These are phyloP conservation scores for Zaprionus davidi DNA, from an alignment of 1,140 invertebrate species.

Conservation along the genomic window DNA sequence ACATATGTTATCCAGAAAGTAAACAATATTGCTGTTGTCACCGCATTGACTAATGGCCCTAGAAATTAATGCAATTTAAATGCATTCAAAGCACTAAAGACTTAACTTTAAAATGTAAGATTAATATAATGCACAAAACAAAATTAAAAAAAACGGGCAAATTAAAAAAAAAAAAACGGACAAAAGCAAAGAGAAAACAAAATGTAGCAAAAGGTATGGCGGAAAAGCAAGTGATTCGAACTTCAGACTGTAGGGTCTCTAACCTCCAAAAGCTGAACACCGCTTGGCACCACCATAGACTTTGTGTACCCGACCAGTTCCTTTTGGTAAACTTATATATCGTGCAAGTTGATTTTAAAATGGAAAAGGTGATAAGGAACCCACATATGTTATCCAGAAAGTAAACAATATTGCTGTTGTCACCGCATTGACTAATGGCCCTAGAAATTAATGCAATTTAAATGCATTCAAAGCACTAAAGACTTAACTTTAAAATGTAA, in stretches of 20 bases:
- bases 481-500: neutral
- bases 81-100: neutral
- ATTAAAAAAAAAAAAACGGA: neutral
- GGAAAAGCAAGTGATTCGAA: neutral
- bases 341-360: neutral
- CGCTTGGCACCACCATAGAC: neutral
- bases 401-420: no score
- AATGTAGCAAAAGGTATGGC: neutral
- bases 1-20: neutral
- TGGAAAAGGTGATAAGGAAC: neutral
- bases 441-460: neutral
- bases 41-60: neutral
- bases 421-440: neutral
- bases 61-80: neutral
- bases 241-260: neutral
- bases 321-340: neutral
- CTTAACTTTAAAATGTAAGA: neutral
- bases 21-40: no score
- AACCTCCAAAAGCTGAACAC: neutral
- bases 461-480: neutral
- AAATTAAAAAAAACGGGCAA: neutral
- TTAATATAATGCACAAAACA: neutral
- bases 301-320: rapidly evolving
- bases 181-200: neutral
- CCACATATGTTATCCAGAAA: neutral